phyloP scores from a whole-genome alignment of 2,113 vertebrate genomes.

The Campylomormyrus tamandua region DNA sequence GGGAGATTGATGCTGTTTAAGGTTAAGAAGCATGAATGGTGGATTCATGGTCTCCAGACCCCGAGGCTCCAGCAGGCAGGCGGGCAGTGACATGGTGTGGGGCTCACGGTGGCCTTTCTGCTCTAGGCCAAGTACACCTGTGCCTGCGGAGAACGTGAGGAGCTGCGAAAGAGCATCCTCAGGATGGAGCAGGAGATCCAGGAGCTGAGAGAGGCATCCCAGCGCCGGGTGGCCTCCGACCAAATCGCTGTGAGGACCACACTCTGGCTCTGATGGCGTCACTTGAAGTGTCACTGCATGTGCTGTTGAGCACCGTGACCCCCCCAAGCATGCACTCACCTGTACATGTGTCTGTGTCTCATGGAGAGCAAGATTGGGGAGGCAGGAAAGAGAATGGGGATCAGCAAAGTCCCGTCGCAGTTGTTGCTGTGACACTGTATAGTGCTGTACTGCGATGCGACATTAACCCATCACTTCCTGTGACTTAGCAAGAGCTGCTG shows the following conservation, averaged over 20 bases:
- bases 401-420: background rate
- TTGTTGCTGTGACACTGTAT: background rate
- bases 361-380: background rate
- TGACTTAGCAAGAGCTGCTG: slow-evolving; percentile 73
- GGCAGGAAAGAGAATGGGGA: background rate
- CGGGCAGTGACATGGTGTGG: background rate
- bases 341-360: background rate
- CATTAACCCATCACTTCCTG: background rate
- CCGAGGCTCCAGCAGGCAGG: background rate
- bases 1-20: background rate
- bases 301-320: background rate
- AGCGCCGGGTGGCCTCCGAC: slow-evolving; percentile 66
- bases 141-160: slow-evolving; percentile 66
- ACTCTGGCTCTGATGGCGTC: background rate
- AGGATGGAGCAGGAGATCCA: slow-evolving; percentile 65
- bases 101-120: background rate
- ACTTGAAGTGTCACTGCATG: background rate
- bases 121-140: slow-evolving; percentile 68
- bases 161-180: slow-evolving; percentile 53
- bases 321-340: background rate
- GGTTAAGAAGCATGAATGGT: background rate
- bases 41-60: background rate
- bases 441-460: background rate
- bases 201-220: slow-evolving; percentile 67
- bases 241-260: slow-evolving; percentile 70